These are phyloP conservation scores for Metalampra italica DNA, from an alignment of 2,888 invertebrate genomes.

Conservation along the genomic window DNA sequence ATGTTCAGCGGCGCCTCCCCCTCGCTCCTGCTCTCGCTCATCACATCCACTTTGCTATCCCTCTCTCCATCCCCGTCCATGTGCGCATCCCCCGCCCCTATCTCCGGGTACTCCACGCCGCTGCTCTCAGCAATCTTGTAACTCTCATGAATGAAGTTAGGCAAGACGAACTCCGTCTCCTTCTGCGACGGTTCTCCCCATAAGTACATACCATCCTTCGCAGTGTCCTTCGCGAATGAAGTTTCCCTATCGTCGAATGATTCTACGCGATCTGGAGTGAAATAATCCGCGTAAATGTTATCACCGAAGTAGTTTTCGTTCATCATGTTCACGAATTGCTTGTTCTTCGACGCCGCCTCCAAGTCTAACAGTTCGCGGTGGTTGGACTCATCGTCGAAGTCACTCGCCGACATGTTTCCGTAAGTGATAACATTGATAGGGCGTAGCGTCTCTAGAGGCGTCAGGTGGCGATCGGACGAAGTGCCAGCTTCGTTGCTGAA, in stretches of 20 bases:
- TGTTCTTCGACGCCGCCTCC: slow-evolving; percentile 61
- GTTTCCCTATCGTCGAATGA: slow-evolving; percentile 52
- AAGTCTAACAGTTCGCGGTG: slow-evolving; percentile 60
- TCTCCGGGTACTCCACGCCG: slow-evolving; percentile 49
- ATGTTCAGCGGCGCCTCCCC: slow-evolving; percentile 80
- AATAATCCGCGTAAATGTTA: slow-evolving; percentile 70
- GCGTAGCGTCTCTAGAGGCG: slow-evolving; percentile 52
- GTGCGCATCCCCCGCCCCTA: slow-evolving; percentile 30
- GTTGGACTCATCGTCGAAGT: slow-evolving; percentile 63
- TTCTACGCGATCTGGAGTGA: slow-evolving; percentile 64
- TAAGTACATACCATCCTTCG: slow-evolving; percentile 52
- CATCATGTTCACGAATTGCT: slow-evolving; percentile 70
- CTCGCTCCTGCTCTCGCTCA: slow-evolving; percentile 55
- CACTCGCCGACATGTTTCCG: slow-evolving; percentile 49
- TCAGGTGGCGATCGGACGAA: slow-evolving; percentile 35
- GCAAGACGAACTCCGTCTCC: slow-evolving; percentile 62
- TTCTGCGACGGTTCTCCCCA: slow-evolving; percentile 68
- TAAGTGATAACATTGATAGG: slow-evolving; percentile 67
- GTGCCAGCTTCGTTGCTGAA: slow-evolving; percentile 48
- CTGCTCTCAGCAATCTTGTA: slow-evolving; percentile 64
- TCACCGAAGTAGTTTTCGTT: slow-evolving; percentile 72
- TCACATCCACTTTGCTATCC: slow-evolving; percentile 60
- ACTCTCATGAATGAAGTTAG: slow-evolving; percentile 69
- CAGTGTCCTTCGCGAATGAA: slow-evolving; percentile 40
- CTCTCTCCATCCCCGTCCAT: slow-evolving; percentile 38